phyloP scores from a whole-genome alignment of 2,888 invertebrate genomes.

The Platypus cylindrus region DNA sequence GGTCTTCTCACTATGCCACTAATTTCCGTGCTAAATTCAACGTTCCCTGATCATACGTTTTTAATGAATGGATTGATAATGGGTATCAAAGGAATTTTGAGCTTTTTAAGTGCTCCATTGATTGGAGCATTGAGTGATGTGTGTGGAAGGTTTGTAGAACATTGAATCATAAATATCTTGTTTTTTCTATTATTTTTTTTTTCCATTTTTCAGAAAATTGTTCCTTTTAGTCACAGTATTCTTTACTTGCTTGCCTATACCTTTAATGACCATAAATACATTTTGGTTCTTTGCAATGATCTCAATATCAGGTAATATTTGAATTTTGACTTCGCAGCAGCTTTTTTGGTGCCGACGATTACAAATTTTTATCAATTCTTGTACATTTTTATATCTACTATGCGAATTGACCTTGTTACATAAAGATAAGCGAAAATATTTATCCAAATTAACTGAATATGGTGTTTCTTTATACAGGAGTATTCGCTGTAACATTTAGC shows the following conservation, averaged over 20 bases:
- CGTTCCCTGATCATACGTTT: slow-evolving; percentile 98
- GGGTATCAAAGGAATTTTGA: slow-evolving; percentile 78
- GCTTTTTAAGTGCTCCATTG: slow-evolving; percentile 88
- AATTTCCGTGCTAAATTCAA: slow-evolving; percentile 85
- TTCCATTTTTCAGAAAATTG: slow-evolving; percentile 48
- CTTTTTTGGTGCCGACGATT: no score
- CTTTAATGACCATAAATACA: slow-evolving; percentile 96
- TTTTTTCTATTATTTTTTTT: slow-evolving; percentile 1
- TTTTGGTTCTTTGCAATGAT: slow-evolving; percentile 94
- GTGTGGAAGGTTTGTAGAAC: slow-evolving; percentile 71
- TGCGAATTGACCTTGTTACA: no score
- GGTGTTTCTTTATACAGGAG: slow-evolving; percentile 76
- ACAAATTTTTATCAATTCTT: no score
- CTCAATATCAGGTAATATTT: slow-evolving; percentile 72
- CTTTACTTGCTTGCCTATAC: slow-evolving; percentile 98
- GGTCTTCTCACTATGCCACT: slow-evolving; percentile 96
- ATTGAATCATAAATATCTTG: not conserved
- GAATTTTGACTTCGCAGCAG: no score
- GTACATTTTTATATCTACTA: no score
- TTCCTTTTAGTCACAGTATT: slow-evolving; percentile 95
- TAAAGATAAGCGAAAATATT: not conserved
- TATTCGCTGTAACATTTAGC: slow-evolving; percentile 98
- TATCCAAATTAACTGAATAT: slow-evolving; percentile 74
- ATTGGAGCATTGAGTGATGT: slow-evolving; percentile 91
- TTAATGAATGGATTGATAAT: slow-evolving; percentile 99